phyloP scores from a whole-genome alignment of 2,113 vertebrate species.

The Perca schrenkii region DNA sequence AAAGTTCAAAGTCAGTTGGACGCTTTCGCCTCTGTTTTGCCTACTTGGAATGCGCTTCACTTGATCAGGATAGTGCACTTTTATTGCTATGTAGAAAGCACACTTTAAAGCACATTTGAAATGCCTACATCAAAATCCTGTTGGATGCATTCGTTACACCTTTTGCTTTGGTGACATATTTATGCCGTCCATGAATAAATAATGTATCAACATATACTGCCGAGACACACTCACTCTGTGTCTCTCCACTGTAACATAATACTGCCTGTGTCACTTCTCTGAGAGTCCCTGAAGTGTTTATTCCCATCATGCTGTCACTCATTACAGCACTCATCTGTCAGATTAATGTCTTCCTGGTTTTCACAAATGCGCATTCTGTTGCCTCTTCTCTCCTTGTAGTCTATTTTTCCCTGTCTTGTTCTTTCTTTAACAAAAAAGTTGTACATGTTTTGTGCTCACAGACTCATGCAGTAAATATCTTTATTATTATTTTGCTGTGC shows the following conservation, averaged over 20 bases:
- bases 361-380: not conserved
- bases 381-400: not conserved
- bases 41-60: constrained; percentile 44
- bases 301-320: constrained; percentile 66
- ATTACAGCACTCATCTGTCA: constrained; percentile 61
- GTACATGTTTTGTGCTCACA: not conserved
- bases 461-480: not conserved
- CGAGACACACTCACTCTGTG: not conserved
- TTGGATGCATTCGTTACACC: constrained; percentile 30
- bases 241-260: constrained; percentile 20
- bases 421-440: not conserved
- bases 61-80: constrained; percentile 35
- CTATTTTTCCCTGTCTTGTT: not conserved
- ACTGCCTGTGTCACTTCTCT: constrained; percentile 31
- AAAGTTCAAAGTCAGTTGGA: constrained; percentile 65
- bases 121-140: constrained; percentile 23
- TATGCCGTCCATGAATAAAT: constrained; percentile 37
- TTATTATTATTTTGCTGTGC: not conserved
- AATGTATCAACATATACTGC: not conserved
- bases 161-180: constrained; percentile 29
- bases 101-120: constrained; percentile 48
- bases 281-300: constrained; percentile 58
- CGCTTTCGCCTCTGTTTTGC: constrained; percentile 10
- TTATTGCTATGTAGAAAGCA: constrained; percentile 15
- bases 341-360: constrained; percentile 44